A percentile compares a stretch with the other conserved stretches of the same genome.
These are phyloP conservation scores for Larimichthys polyactis DNA, from an alignment of 2,113 vertebrate species.

Conservation along the genomic window DNA sequence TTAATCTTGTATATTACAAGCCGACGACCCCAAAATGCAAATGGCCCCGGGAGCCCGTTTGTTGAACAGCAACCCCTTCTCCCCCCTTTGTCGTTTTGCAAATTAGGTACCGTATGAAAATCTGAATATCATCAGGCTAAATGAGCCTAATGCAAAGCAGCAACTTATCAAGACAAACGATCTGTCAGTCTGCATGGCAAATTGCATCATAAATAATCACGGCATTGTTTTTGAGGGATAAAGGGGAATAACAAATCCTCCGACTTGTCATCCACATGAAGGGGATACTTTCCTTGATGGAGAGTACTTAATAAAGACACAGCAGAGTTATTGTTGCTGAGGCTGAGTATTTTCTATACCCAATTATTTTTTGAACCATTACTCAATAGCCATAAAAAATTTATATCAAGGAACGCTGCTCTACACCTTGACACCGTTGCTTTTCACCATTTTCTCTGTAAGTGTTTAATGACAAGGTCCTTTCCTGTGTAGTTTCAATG, in stretches of 20 bases:
- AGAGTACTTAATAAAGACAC: constrained; percentile 69
- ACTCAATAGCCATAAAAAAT: constrained; percentile 29
- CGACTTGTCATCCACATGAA: constrained; percentile 74
- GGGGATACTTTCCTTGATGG: constrained; percentile 78
- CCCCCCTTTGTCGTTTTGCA: constrained; percentile 76
- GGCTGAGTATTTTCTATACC: constrained; percentile 35
- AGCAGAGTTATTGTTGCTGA: constrained; percentile 57
- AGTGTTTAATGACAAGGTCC: not conserved
- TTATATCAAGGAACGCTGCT: constrained; percentile 8
- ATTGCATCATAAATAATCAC: constrained; percentile 83
- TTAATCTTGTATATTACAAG: constrained; percentile 87
- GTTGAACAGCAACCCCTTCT: constrained; percentile 47
- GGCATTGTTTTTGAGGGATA: constrained; percentile 78
- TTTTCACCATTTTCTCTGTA: not conserved
- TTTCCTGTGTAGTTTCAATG: not conserved
- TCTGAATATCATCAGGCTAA: constrained; percentile 86
- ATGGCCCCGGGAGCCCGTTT: constrained; percentile 66
- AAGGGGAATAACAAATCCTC: constrained; percentile 80
- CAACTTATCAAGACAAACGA: constrained; percentile 84
- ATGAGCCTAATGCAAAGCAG: constrained; percentile 83
- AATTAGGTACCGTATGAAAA: constrained; percentile 83
- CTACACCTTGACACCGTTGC: not conserved
- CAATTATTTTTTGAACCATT: constrained; percentile 48
- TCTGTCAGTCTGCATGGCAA: constrained; percentile 80
- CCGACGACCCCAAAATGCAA: constrained; percentile 82